Evolutionary conservation across 2,113 vertebrate genomes (phyloP), one percentile per base, ranked within the genome.

Genomic region (Capricornis sumatraensis): DNA sequence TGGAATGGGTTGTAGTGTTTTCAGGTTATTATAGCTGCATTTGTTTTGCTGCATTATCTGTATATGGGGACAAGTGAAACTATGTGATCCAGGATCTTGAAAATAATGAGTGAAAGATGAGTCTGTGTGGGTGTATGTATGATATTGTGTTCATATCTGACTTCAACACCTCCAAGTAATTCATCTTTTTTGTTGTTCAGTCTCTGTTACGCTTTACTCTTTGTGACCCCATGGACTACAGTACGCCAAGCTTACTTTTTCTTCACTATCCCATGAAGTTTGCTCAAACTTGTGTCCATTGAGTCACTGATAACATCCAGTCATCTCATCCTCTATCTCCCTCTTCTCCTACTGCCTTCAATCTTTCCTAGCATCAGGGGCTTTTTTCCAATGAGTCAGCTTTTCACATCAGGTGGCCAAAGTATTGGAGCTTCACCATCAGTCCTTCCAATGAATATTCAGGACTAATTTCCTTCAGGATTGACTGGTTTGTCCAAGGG

Each of bases 1-100:
- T 97, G 90, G 91, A 98, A 98, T 98, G 98, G 96, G 85, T 96
- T 98, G 2, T 98, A 98, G 98, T 97, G 97, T 99, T 98, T 98
- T 23, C 19, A 97, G 92, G 88, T 98, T 98, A 98, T 98, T 98
- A 98, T 91, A 98, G 98, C 96, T 97, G 82, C 96, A 97, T 98
- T 98, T 98, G 30, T 97, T 96, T 90, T 92, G 78, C 94, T 97
- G 90, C 36, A 89, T 96, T 89, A 84, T 83, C 94, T 96, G 14
- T 57, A 84, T 62, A 98, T 90, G 91, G 47, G 33, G 79, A 96
- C 79, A 87, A 91, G 27, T 85, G 82, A 96, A 87, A 95, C 82
- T 57, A 28, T 67, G 9, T 96, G 83, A 93, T 89, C 71, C n/a
- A 83, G 83, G 79, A 60, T 97, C 43, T 97, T 57, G 33, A 78